Base-by-base conservation (phyloP, 2,113 vertebrate genomes). In the Calyptomena viridis region DNA sequence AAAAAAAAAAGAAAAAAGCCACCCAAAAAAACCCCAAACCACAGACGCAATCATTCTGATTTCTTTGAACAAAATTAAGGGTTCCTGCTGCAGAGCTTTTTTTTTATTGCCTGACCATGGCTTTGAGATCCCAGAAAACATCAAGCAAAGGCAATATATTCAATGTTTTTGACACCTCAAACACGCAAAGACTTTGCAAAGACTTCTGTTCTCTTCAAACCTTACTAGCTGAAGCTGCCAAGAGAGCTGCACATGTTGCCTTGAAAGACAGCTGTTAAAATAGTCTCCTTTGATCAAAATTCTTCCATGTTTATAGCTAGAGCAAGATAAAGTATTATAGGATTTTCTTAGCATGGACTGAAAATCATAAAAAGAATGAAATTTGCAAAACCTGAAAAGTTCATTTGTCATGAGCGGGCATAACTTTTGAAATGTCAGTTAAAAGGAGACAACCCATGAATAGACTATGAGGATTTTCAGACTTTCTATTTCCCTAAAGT, bases 371-470 rank as follows among this genome's bases (percentile, higher is more conserved):
- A 90, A 84, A 84, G 89, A 90, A 93, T 62, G 53, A 76, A 91
- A 83, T 46, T 83, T 75, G 59, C 71, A 82, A 95, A 91, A 91
- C 52, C 73, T 69, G 66, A 92, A 63, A 89, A 86, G 74, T 77
- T 75, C 56, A 30, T 94, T 97, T 96, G 85, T 85, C 75, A 79
- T 56, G 80, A 95, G 95, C 88, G 14, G 89, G 71, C 87, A 87
- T 92, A 94, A 92, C 93, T 95, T 97, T 94, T 93, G 86, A 97
- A 95, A 95, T 74, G 55, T 79, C 81, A 79, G 71, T 97, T 95
- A 97, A 95, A 97, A 95, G 62, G 67, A 91, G 83, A 47, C 58
- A 91, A 76, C 76, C 74, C 79, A 77, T 94, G 96, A 95, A 97
- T 96, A 89, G 89, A 82, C 85, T 56, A 76, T 22, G 55, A 95